Conservation (phyloP, 2,113 vertebrate species). For the Stigmatopora nigra region DNA sequence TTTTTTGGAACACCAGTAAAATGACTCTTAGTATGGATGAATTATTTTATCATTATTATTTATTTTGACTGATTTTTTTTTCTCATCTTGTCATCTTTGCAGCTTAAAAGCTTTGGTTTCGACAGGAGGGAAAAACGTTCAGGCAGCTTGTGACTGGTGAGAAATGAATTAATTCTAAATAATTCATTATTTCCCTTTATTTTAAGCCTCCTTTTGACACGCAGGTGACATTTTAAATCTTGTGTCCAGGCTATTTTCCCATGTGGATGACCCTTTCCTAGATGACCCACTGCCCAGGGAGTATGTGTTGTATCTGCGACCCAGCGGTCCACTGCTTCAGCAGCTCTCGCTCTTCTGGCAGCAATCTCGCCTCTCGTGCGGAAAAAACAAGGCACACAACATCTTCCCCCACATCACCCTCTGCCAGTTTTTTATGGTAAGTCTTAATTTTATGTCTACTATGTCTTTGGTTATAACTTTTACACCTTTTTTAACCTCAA, state of each 20-base stretch:
- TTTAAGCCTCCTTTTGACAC: constrained; percentile 12
- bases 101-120: constrained; percentile 95
- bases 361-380: constrained; percentile 87
- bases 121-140: constrained; percentile 91
- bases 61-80: constrained; percentile 56
- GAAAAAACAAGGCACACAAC: constrained; percentile 98
- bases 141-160: constrained; percentile 98
- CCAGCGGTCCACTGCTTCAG: constrained; percentile 86
- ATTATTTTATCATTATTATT: too few relatives aligned
- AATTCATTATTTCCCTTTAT: constrained; percentile 47
- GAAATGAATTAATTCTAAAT: too few relatives aligned
- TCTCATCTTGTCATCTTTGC: constrained; percentile 49
- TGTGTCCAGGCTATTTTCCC: constrained; percentile 86
- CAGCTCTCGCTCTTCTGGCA: constrained; percentile 95
- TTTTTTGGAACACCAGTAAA: background rate
- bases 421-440: constrained; percentile 99
- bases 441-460: constrained; percentile 14
- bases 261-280: constrained; percentile 91
- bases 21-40: too few relatives aligned
- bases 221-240: background rate
- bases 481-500: too few relatives aligned
- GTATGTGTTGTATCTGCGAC: constrained; percentile 93
- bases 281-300: constrained; percentile 91
- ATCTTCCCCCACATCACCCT: constrained; percentile 98
- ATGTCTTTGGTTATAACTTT: too few relatives aligned